Percentiles rank a stretch among this genome's conserved stretches.
phyloP scores from a whole-genome alignment of 2,113 vertebrate species.

The Vulpes vulpes region DNA sequence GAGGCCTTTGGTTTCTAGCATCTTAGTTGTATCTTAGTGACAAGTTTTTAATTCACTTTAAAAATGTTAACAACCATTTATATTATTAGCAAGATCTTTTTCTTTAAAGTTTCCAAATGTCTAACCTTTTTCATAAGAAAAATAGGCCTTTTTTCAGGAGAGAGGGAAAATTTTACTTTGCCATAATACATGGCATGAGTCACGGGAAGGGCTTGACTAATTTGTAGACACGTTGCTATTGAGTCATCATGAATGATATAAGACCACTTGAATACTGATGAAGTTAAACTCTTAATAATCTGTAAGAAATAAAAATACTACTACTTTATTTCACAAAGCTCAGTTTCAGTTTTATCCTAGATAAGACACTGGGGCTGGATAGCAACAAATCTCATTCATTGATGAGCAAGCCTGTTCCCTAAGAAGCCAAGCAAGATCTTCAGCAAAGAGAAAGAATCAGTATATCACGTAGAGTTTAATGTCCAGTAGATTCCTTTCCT shows the following conservation, averaged over 20 bases:
- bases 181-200: conserved; percentile 68
- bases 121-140: conserved; percentile 62
- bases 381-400: conserved; percentile 26
- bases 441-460: neutral
- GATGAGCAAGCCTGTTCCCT: neutral
- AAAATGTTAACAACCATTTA: conserved; percentile 62
- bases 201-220: conserved; percentile 64
- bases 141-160: conserved; percentile 39
- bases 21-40: conserved; percentile 42
- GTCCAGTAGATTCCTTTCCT: neutral
- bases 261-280: conserved; percentile 66
- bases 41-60: conserved; percentile 67
- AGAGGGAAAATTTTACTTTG: conserved; percentile 68
- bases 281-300: conserved; percentile 69
- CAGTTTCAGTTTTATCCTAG: conserved; percentile 47
- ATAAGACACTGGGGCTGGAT: neutral
- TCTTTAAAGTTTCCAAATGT: conserved; percentile 66
- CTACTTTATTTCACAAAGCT: conserved; percentile 47
- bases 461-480: neutral
- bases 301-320: conserved; percentile 74
- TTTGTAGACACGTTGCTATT: conserved; percentile 51
- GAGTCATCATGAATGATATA: conserved; percentile 72
- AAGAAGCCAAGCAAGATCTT: conserved; percentile 31
- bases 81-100: conserved; percentile 64
- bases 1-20: conserved; percentile 7